Base-by-base conservation (phyloP, 2,113 vertebrate species). In the Nyctereutes procyonoides region DNA sequence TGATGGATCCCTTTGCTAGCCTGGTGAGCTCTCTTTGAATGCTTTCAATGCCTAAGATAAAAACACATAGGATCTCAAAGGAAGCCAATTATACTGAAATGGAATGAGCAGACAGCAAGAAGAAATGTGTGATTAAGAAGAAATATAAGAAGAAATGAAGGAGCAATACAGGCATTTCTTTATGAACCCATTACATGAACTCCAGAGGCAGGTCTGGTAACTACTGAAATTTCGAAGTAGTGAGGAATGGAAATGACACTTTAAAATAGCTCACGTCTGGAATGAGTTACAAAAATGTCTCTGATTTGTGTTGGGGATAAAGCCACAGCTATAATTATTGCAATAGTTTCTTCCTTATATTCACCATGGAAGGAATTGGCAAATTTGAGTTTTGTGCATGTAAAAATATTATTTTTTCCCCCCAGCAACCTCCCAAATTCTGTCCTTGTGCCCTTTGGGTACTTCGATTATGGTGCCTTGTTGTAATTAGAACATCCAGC, bases 391-490 rank as follows among this genome's bases (percentile, higher is more conserved):
- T 51, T 93, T 1, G 1, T 38, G 48, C 65, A 43, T 62, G 79
- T 56, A 55, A 85, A 83, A 74, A 19, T 28, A 10, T 0, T 5
- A 15, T 74, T 90, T 35, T 35, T 58, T 2, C 43, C 5, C 19
- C 22, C 5, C 8, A 24, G 43, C 10, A 69, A 17, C 1, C 14
- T 90, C 26, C 51, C 58, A 17, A 62, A 86, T 67, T 79, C 22
- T 48, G 8, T 53, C 2, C n/a, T 1, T 5, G 26, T 35, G 12
- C 14, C 35, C 16, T 48, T n/a, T 22, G 82, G 53, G 43, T 13
- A 43, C 53, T 38, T n/a, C 0, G 26, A 22, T 24, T n/a, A 0
- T 17, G 38, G 17, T 0, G 0, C 8, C 30, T 48, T 38, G 80
- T 43, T 51, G 0, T 71, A 15, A 67, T 56, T 53, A 77, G 81